These are phyloP conservation scores for Netelia virgata DNA, from an alignment of 2,888 invertebrate species.

Conservation along the genomic window DNA sequence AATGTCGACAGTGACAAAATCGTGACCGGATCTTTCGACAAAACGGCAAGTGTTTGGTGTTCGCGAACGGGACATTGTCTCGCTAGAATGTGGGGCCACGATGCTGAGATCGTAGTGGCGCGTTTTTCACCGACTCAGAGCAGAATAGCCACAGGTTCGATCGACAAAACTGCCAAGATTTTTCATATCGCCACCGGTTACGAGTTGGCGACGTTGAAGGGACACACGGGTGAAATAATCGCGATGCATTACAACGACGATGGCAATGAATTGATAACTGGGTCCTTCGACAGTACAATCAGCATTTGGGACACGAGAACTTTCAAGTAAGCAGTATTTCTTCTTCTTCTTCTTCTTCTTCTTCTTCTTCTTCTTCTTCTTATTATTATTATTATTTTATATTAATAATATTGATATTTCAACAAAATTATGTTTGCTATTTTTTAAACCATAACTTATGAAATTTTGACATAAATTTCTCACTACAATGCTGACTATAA, in stretches of 20 bases:
- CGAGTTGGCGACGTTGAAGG: constrained; percentile 87
- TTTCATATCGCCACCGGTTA: constrained; percentile 90
- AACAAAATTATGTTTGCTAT: too few relatives aligned
- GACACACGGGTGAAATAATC: constrained; percentile 92
- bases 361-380: too few relatives aligned
- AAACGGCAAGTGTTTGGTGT: constrained; percentile 91
- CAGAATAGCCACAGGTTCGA: constrained; percentile 90
- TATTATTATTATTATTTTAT: too few relatives aligned
- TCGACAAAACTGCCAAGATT: constrained; percentile 91
- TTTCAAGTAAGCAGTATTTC: constrained; percentile 85
- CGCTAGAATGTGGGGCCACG: constrained; percentile 90
- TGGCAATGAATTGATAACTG: constrained; percentile 90
- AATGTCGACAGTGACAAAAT: constrained; percentile 87
- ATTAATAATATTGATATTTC: too few relatives aligned
- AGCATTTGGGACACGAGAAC: constrained; percentile 91
- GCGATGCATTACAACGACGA: constrained; percentile 90
- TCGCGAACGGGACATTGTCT: constrained; percentile 89
- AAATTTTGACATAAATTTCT: too few relatives aligned
- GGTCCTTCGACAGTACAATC: constrained; percentile 92
- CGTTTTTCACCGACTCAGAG: constrained; percentile 90
- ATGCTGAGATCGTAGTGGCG: constrained; percentile 90
- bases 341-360: not conserved
- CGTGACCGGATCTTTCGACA: constrained; percentile 93
- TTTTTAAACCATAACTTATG: too few relatives aligned
- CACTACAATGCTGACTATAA: too few relatives aligned